Evolutionary conservation across 2,888 invertebrate species (phyloP).

Genomic region (Euspilapteryx auroguttella): DNA sequence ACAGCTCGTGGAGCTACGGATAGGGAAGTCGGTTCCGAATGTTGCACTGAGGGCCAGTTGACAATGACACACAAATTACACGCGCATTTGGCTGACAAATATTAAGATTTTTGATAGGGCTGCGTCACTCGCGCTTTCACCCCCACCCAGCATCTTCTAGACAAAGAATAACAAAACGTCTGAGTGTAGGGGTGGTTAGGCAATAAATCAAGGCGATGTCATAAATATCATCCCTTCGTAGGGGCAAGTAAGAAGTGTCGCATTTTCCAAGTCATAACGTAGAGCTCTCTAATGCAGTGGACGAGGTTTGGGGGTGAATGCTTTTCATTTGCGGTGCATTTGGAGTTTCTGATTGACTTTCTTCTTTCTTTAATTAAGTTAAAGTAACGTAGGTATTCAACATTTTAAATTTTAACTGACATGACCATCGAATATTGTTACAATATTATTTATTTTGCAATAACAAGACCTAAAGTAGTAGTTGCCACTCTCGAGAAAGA

Average conservation of each 20-base stretch:
- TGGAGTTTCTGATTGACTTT: slow-evolving; percentile 9
- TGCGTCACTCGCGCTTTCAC: slow-evolving; percentile 18
- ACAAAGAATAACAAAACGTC: slow-evolving; percentile 30
- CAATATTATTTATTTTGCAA: no score
- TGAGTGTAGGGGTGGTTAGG: slow-evolving; percentile 20
- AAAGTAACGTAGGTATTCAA: slow-evolving; percentile 16
- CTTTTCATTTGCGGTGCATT: slow-evolving; percentile 8
- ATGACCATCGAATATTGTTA: no score
- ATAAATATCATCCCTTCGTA: slow-evolving; percentile 27
- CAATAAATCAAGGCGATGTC: slow-evolving; percentile 33
- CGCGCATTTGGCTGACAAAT: slow-evolving; percentile 1
- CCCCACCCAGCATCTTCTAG: slow-evolving; percentile 14
- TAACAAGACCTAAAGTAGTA: no score
- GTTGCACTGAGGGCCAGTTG: no score
- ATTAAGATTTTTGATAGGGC: slow-evolving; percentile 4
- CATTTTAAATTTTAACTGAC: no score
- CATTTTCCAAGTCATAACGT: slow-evolving; percentile 37
- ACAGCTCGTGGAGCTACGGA: no score
- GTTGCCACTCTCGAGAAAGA: no score
- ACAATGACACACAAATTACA: slow-evolving; percentile 5
- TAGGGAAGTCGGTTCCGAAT: no score
- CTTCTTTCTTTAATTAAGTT: slow-evolving; percentile 25
- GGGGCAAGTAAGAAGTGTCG: slow-evolving; percentile 28
- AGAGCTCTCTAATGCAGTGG: slow-evolving; percentile 23
- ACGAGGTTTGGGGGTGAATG: slow-evolving; percentile 11